These are phyloP conservation scores for Cerceris ruficornis DNA, from an alignment of 2,888 invertebrate species.

Conservation along the genomic window DNA sequence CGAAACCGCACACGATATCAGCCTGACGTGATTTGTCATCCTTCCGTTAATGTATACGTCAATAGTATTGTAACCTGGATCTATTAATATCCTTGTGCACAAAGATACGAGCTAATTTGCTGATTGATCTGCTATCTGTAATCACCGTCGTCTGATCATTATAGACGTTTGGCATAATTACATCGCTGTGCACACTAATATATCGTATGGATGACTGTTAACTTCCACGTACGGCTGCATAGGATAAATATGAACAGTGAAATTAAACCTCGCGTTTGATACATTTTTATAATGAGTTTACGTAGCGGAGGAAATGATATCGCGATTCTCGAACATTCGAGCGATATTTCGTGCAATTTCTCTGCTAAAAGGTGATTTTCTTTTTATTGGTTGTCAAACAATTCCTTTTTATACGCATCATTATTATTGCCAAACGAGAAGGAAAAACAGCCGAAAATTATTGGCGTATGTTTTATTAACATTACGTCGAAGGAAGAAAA, in stretches of 20 bases:
- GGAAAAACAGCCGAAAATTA: not conserved
- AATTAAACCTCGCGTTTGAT: not conserved
- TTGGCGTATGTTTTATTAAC: not conserved
- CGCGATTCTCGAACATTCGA: not conserved
- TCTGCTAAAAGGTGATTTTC: no score
- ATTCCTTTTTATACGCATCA: not conserved
- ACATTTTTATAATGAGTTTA: not conserved
- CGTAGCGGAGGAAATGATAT: not conserved
- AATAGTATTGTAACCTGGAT: not conserved
- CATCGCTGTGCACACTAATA: constrained; percentile 12
- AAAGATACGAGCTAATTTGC: constrained; percentile 9
- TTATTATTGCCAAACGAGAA: not conserved
- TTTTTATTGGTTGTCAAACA: not conserved
- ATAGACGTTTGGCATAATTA: constrained; percentile 2
- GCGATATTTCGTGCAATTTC: no score
- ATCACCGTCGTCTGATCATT: not conserved
- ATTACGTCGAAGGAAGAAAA: not conserved
- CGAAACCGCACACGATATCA: no score
- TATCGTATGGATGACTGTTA: not conserved
- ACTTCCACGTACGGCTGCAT: not conserved
- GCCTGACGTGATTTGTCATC: not conserved
- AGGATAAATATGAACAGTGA: not conserved
- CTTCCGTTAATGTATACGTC: not conserved
- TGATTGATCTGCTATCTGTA: not conserved
- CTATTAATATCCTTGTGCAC: not conserved